phyloP scores from a whole-genome alignment of 2,888 invertebrate species.

The Ischnus inquisitorius region DNA sequence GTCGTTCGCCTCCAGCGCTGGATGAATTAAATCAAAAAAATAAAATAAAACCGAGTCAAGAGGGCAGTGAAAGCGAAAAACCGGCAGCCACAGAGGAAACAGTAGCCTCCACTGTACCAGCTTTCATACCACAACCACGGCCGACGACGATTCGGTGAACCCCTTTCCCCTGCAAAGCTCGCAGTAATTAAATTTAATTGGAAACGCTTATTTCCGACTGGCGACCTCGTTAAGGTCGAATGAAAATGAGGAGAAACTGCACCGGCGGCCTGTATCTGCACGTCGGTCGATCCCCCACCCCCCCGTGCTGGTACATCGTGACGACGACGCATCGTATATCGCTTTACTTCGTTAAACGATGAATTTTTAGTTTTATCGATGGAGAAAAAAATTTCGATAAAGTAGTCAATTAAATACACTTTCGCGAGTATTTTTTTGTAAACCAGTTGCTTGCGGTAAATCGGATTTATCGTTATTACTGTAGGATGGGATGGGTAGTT shows the following conservation, averaged over 20 bases:
- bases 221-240: constrained; percentile 64
- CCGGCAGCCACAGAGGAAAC: constrained; percentile 42
- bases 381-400: constrained; percentile 6
- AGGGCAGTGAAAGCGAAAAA: constrained; percentile 33
- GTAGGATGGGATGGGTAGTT: no score
- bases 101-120: constrained; percentile 26
- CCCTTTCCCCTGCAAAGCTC: background rate
- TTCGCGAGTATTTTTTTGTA: background rate
- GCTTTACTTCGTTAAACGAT: constrained; percentile 44
- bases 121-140: background rate
- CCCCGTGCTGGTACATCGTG: background rate
- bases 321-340: constrained; percentile 45
- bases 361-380: constrained; percentile 23
- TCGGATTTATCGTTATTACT: background rate
- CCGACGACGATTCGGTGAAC: constrained; percentile 29
- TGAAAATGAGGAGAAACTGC: constrained; percentile 56
- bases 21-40: constrained; percentile 21
- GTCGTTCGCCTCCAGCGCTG: constrained; percentile 17
- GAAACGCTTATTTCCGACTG: constrained; percentile 67
- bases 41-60: background rate
- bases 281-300: constrained; percentile 41
- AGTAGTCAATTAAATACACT: background rate
- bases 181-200: constrained; percentile 69
- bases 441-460: background rate
- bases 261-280: constrained; percentile 36